Conservation (phyloP, 2,113 vertebrate genomes). For the Alethe diademata region DNA sequence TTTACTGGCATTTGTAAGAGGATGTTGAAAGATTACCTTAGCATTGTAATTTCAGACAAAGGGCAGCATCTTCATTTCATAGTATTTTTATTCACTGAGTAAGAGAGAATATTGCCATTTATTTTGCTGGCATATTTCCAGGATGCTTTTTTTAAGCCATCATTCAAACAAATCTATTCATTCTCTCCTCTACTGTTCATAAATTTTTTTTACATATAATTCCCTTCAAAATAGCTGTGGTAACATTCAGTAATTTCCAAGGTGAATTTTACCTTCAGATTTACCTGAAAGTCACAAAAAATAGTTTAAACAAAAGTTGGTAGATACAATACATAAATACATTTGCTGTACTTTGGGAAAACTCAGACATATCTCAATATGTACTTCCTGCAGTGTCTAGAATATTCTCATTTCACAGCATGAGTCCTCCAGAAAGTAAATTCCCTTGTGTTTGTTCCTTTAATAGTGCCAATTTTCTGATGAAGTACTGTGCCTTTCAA, state of each 20-base stretch:
- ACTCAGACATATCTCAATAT: not conserved
- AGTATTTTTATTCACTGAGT: constrained; percentile 1
- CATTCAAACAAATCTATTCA: constrained; percentile 18
- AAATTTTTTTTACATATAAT: not conserved
- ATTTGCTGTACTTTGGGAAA: not conserved
- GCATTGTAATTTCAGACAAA: constrained; percentile 30
- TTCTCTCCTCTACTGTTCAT: constrained; percentile 7
- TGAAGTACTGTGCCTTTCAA: constrained; percentile 35
- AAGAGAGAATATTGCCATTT: constrained; percentile 20
- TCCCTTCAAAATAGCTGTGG: constrained; percentile 48
- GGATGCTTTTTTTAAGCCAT: constrained; percentile 17
- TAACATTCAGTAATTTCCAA: constrained; percentile 31
- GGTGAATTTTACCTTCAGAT: constrained; percentile 44
- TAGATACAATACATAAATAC: not conserved
- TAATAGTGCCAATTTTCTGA: constrained; percentile 43
- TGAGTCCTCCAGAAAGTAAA: constrained; percentile 39
- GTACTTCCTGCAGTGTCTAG: not conserved
- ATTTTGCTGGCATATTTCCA: constrained; percentile 33
- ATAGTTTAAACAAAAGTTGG: not conserved
- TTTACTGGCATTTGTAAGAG: constrained; percentile 45
- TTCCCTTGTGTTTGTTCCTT: constrained; percentile 63
- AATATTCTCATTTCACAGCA: not conserved
- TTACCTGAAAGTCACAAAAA: constrained; percentile 27
- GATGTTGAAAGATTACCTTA: constrained; percentile 49
- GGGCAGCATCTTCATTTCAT: constrained; percentile 33